Conservation (phyloP, 2,888 invertebrate species). For the Formica aserva region DNA sequence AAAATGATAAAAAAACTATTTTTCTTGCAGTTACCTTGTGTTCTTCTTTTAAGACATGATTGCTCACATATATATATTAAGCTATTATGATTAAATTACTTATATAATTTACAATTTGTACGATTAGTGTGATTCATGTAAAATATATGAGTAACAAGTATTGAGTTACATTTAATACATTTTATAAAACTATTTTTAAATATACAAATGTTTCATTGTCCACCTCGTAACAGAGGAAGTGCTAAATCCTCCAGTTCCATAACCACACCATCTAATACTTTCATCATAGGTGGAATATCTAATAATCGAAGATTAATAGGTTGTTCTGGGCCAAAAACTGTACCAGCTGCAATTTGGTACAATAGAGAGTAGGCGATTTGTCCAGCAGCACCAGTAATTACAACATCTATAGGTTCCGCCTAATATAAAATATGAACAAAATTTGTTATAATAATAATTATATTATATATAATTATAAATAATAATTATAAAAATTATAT, state of each 20-base stretch:
- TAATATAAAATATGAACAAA: constrained; percentile 80
- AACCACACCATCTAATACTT: constrained; percentile 98
- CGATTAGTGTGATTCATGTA: not conserved
- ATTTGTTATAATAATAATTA: not conserved
- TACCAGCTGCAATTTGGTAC: constrained; percentile 97
- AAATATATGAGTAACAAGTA: not conserved
- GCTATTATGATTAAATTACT: too few relatives aligned
- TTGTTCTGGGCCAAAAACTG: constrained; percentile 96
- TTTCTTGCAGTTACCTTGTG: not conserved
- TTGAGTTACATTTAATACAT: not conserved
- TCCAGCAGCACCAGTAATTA: constrained; percentile 99
- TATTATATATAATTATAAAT: not conserved
- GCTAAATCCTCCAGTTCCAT: constrained; percentile 99
- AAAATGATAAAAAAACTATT: not conserved
- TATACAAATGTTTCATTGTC: not conserved
- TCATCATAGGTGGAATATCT: constrained; percentile 98
- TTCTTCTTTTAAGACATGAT: not conserved
- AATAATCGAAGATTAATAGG: constrained; percentile 95
- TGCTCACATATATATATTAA: not conserved
- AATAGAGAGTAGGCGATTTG: constrained; percentile 99
- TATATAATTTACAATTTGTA: not conserved
- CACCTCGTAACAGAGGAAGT: constrained; percentile 93
- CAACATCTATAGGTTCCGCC: constrained; percentile 95
- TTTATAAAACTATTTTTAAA: not conserved
- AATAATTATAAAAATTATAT: too few relatives aligned